A percentile compares a stretch with the other conserved stretches of the same genome.
Evolutionary conservation across 2,113 vertebrate genomes (phyloP).

Genomic region (Struthio camelus): DNA sequence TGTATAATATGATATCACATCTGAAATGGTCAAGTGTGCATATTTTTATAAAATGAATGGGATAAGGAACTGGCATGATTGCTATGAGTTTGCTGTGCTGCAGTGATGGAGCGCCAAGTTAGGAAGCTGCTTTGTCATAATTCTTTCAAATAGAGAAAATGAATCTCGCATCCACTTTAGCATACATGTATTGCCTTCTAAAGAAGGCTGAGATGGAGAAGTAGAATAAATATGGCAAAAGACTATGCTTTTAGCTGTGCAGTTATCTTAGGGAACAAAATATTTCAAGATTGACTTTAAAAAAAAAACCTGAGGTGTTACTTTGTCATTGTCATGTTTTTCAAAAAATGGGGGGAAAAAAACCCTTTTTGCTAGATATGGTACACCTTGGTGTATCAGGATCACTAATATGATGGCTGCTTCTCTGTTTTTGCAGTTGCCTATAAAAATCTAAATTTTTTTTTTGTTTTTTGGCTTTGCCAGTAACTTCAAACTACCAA

Average conservation of each 20-base stretch:
- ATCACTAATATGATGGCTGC: background rate
- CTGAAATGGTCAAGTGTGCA: background rate
- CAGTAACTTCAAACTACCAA: background rate
- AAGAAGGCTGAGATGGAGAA: background rate
- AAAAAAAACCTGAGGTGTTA: conserved; percentile 37
- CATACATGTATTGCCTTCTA: background rate
- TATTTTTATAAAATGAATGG: background rate
- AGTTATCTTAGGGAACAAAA: conserved; percentile 54
- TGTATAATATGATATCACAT: background rate
- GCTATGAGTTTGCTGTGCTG: background rate
- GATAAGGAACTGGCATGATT: background rate
- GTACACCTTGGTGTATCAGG: background rate
- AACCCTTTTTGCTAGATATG: background rate
- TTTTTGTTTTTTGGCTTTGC: no score
- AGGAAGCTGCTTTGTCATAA: background rate
- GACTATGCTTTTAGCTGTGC: conserved; percentile 48
- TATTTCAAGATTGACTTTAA: conserved; percentile 38
- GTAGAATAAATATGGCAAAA: background rate
- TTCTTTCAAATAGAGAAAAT: background rate
- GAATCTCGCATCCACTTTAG: background rate
- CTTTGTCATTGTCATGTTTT: background rate
- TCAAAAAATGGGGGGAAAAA: background rate
- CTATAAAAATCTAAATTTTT: background rate
- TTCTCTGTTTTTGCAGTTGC: background rate
- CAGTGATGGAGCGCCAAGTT: background rate